These are phyloP conservation scores for Drosophila ustulata DNA, from an alignment of 2,888 invertebrate species.

Conservation along the genomic window DNA sequence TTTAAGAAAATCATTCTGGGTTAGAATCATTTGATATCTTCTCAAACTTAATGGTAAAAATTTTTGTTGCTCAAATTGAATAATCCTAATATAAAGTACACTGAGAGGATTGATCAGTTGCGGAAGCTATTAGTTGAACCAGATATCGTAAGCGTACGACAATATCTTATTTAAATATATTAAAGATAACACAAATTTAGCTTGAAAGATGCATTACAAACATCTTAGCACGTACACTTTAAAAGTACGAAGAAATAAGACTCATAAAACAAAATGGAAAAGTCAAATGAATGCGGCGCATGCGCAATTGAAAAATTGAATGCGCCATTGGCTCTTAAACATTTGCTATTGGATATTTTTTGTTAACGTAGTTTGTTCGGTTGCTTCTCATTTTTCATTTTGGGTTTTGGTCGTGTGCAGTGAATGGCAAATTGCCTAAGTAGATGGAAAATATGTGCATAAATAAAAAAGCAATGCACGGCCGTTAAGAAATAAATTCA, in stretches of 20 bases:
- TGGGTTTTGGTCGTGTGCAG: conserved; percentile 64
- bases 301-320: conserved; percentile 68
- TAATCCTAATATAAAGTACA: no score
- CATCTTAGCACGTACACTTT: conserved; percentile 28
- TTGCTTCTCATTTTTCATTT: conserved; percentile 10
- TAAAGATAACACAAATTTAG: neutral
- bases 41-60: neutral
- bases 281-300: conserved; percentile 40
- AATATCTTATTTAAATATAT: conserved; percentile 1
- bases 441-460: conserved; percentile 60
- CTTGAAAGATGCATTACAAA: conserved; percentile 6
- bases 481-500: conserved; percentile 63
- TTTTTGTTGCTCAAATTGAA: no score
- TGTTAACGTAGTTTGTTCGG: conserved; percentile 30
- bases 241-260: conserved; percentile 16
- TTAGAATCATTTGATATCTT: no score
- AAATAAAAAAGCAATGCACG: conserved; percentile 28
- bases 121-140: neutral
- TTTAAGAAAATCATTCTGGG: no score
- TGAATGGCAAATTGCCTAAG: conserved; percentile 76
- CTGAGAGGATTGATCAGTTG: neutral
- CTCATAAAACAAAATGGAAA: neutral
- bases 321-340: conserved; percentile 63
- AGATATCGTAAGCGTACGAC: neutral
- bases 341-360: conserved; percentile 28